A percentile compares a stretch with the other conserved stretches of the same genome.
Conservation (phyloP, 2,797 vertebrate genomes). For the Buceros bicornis region DNA sequence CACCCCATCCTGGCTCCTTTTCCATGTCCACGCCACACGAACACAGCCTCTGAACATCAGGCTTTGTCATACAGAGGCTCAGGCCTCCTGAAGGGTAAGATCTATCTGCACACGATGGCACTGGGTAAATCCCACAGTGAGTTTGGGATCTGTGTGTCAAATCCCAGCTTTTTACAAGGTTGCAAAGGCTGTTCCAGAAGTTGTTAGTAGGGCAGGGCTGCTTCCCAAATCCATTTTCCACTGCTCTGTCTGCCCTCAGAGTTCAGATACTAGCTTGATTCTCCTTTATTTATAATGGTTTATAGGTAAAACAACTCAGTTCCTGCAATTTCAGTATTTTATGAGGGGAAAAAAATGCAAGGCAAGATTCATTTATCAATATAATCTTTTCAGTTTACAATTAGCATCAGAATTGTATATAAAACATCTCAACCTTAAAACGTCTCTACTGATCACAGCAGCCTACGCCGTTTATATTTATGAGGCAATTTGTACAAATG, state of each 20-base stretch:
- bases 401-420: background rate
- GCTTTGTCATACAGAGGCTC: background rate
- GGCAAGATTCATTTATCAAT: background rate
- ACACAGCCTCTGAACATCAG: background rate
- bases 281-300: background rate
- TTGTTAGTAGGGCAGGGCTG: background rate
- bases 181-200: background rate
- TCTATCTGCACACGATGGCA: background rate
- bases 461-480: background rate
- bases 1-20: background rate
- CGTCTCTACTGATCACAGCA: constrained; percentile 35
- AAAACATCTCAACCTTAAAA: constrained; percentile 44
- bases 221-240: background rate
- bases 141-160: too few relatives aligned
- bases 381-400: constrained; percentile 18
- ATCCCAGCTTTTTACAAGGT: background rate
- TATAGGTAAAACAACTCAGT: background rate
- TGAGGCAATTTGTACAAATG: constrained; percentile 31
- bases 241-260: background rate
- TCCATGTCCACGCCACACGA: background rate
- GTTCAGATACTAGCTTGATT: background rate
- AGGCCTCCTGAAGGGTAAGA: background rate
- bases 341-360: background rate
- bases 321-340: background rate
- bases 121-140: background rate